Conservation (phyloP, 2,797 vertebrate genomes). For the Craterocephalus amniculus region DNA sequence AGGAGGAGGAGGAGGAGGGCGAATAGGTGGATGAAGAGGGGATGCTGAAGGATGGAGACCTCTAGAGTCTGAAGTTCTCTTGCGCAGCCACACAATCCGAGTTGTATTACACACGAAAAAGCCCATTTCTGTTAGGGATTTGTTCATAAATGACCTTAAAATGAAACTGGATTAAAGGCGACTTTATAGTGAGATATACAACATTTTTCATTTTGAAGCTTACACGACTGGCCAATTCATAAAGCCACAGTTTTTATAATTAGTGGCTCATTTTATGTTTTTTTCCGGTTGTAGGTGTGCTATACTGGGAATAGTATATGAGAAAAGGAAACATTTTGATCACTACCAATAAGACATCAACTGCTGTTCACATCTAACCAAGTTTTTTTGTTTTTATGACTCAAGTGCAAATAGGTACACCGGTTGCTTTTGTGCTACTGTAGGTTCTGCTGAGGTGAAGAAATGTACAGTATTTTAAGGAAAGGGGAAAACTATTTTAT, state of each 20-base stretch:
- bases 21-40: conserved; percentile 72
- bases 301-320: neutral
- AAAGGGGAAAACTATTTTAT: neutral
- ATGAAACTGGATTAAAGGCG: neutral
- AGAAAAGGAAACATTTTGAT: neutral
- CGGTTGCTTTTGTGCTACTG: no score
- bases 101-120: conserved; percentile 35
- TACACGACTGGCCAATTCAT: neutral
- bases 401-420: conserved; percentile 1
- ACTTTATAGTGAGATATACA: no score
- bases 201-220: no score
- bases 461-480: no score
- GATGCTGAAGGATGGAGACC: conserved; percentile 88
- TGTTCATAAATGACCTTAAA: no score
- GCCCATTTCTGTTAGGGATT: no score
- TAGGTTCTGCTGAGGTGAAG: neutral
- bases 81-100: conserved; percentile 57
- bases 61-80: conserved; percentile 85
- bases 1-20: conserved; percentile 60
- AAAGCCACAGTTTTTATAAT: neutral
- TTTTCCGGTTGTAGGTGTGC: neutral
- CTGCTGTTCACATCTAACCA: neutral
- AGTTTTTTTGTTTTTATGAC: neutral
- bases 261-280: neutral
- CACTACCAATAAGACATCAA: no score